These are phyloP conservation scores for Ctenochaetus hawaiiensis DNA, from an alignment of 2,797 vertebrate genomes.

Conservation along the genomic window DNA sequence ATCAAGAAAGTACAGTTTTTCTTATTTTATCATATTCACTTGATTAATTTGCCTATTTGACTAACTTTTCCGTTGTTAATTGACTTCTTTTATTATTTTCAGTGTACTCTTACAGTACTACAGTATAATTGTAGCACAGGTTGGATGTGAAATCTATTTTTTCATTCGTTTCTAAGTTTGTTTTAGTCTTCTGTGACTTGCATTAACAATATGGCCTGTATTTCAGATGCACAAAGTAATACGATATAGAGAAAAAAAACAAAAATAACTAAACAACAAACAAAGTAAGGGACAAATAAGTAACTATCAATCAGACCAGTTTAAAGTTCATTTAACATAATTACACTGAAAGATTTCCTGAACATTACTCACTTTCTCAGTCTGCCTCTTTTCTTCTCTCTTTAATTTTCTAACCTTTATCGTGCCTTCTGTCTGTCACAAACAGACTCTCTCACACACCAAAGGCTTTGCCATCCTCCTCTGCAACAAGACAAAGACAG, in stretches of 20 bases:
- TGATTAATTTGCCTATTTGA: background rate
- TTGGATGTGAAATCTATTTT: background rate
- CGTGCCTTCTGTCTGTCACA: background rate
- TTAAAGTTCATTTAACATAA: background rate
- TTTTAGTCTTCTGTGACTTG: background rate
- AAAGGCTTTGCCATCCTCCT: background rate
- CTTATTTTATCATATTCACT: background rate
- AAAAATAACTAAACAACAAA: no score
- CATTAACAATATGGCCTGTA: background rate
- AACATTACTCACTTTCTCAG: background rate
- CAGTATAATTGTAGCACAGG: background rate
- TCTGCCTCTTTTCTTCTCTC: background rate
- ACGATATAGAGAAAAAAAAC: no score
- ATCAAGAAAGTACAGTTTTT: background rate
- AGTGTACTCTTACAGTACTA: background rate
- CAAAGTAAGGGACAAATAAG: no score
- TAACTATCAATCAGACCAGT: no score
- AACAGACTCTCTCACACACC: background rate
- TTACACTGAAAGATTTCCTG: background rate
- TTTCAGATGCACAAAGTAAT: background rate
- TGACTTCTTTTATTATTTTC: background rate
- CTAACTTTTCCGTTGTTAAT: background rate
- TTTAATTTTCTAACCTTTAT: constrained; percentile 2
- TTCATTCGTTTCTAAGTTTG: background rate
- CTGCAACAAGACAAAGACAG: constrained; percentile 16